These are phyloP conservation scores for Acleris sparsana DNA, from an alignment of 2,888 invertebrate genomes.

Conservation along the genomic window DNA sequence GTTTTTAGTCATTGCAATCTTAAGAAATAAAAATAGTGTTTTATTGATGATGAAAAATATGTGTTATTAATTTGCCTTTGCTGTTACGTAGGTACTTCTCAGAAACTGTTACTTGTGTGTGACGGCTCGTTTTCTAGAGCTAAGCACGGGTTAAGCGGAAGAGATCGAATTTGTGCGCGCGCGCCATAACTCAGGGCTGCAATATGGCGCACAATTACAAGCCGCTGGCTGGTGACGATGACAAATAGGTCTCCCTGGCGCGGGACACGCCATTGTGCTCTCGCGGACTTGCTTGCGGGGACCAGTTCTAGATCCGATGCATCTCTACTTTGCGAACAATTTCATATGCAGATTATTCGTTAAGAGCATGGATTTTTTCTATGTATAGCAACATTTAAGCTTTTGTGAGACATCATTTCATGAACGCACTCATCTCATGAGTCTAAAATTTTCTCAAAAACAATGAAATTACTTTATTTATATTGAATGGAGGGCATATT, in stretches of 20 bases:
- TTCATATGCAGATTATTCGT: not conserved
- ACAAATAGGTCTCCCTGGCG: constrained; percentile 75
- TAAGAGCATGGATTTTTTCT: no score
- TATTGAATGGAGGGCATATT: no score
- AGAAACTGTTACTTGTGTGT: constrained; percentile 3
- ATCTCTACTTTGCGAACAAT: constrained; percentile 4
- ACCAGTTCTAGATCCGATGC: constrained; percentile 10
- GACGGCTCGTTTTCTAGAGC: constrained; percentile 27
- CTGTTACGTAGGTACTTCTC: no score
- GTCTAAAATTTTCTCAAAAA: no score
- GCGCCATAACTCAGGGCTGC: constrained; percentile 76
- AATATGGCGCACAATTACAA: constrained; percentile 80
- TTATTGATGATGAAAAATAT: not conserved
- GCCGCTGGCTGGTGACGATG: constrained; percentile 75
- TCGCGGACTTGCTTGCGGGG: constrained; percentile 44
- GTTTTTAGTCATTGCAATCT: constrained; percentile 26
- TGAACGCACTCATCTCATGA: no score
- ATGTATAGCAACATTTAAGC: no score
- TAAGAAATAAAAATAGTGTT: not conserved
- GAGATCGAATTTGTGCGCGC: constrained; percentile 59
- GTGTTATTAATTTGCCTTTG: not conserved
- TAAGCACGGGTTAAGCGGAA: constrained; percentile 57
- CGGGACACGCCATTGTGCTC: constrained; percentile 61
- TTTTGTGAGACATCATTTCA: no score
- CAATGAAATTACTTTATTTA: no score